Conservation (phyloP, 2,888 invertebrate genomes). For the Chelonus formosanus region DNA sequence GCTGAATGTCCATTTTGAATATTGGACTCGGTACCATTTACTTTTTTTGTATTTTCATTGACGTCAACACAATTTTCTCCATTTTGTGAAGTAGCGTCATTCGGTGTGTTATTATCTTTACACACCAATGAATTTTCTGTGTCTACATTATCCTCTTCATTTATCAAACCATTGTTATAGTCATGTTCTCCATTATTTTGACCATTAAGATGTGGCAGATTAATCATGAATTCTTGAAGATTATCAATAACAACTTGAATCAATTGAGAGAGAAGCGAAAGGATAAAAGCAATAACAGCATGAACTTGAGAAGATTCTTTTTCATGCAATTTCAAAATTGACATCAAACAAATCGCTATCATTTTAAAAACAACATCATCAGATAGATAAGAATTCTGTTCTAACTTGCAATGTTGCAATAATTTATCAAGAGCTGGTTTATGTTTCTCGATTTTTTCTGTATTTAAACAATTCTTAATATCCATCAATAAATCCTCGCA, state of each 20-base stretch:
- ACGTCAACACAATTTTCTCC: constrained; percentile 25
- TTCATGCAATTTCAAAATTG: constrained; percentile 78
- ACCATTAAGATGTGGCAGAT: constrained; percentile 58
- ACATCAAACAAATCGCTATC: constrained; percentile 81
- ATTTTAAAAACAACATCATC: constrained; percentile 82
- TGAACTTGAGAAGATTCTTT: constrained; percentile 82
- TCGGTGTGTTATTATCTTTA: constrained; percentile 13
- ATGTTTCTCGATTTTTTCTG: constrained; percentile 39
- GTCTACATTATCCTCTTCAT: background rate
- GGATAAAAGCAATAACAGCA: constrained; percentile 83
- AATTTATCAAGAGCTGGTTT: constrained; percentile 52
- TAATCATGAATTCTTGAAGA: constrained; percentile 55
- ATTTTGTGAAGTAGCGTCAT: background rate
- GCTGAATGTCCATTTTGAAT: constrained; percentile 32
- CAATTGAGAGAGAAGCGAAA: constrained; percentile 82
- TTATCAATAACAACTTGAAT: constrained; percentile 65
- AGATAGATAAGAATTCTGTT: constrained; percentile 48
- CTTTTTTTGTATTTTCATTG: constrained; percentile 25
- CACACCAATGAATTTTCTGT: background rate
- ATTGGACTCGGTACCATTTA: constrained; percentile 32
- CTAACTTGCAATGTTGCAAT: constrained; percentile 51
- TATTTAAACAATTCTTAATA: constrained; percentile 53
- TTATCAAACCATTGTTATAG: constrained; percentile 13
- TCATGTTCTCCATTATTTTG: constrained; percentile 37
- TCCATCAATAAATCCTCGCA: constrained; percentile 56